A percentile compares a stretch with the other conserved stretches of the same genome.
phyloP scores from a whole-genome alignment of 2,888 invertebrate genomes.

The Agonopterix arenella region DNA sequence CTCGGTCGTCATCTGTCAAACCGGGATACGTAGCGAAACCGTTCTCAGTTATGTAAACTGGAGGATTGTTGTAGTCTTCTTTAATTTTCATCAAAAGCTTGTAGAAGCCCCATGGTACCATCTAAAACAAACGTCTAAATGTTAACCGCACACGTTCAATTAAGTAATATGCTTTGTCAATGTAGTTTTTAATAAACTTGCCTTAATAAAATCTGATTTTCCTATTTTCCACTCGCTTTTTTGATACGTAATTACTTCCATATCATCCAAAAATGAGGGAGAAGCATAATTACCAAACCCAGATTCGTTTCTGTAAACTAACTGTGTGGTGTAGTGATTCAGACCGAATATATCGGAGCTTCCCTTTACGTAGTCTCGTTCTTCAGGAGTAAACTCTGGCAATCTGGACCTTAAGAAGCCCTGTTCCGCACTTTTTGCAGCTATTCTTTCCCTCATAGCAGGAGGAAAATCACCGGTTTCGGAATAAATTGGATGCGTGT shows the following conservation, averaged over 20 bases:
- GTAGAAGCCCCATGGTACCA: constrained; percentile 74
- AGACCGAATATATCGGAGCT: constrained; percentile 82
- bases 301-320: constrained; percentile 46
- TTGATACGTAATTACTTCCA: constrained; percentile 16
- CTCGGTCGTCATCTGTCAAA: constrained; percentile 51
- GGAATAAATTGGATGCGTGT: constrained; percentile 78
- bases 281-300: constrained; percentile 12
- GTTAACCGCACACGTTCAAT: not conserved
- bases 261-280: constrained; percentile 32
- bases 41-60: constrained; percentile 76
- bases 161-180: not conserved
- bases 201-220: constrained; percentile 14
- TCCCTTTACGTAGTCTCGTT: constrained; percentile 75
- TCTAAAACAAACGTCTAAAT: constrained; percentile 21
- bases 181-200: constrained; percentile 6
- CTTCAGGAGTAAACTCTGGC: constrained; percentile 75
- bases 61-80: constrained; percentile 62
- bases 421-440: constrained; percentile 72
- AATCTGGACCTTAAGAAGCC: constrained; percentile 75
- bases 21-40: constrained; percentile 44
- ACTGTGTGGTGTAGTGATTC: constrained; percentile 79
- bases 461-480: constrained; percentile 78
- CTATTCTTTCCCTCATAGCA: constrained; percentile 74
- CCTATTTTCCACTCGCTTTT: constrained; percentile 17
- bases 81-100: constrained; percentile 67